phyloP scores from a whole-genome alignment of 2,888 invertebrate species.

The Eilema griseolum region DNA sequence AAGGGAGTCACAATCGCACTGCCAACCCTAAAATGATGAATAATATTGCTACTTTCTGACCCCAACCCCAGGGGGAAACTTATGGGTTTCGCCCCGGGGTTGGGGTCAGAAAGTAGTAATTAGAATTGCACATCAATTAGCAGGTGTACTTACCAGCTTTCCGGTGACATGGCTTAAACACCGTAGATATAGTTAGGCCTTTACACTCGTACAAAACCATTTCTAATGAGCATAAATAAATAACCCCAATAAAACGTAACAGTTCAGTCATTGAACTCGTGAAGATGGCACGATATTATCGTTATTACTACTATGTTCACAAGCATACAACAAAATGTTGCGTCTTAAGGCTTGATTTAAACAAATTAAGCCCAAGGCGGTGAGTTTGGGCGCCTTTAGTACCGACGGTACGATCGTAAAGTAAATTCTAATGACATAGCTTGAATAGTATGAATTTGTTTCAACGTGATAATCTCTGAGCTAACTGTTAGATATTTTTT shows the following conservation, averaged over 20 bases:
- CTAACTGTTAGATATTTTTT: not conserved
- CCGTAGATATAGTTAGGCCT: too few species aligned
- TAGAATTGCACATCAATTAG: too few species aligned
- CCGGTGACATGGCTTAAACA: too few species aligned
- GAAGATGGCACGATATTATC: slow-evolving; percentile 53
- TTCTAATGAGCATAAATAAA: slow-evolving; percentile 24
- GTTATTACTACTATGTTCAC: slow-evolving; percentile 57
- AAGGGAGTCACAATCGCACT: too few species aligned
- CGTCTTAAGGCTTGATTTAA: slow-evolving; percentile 68
- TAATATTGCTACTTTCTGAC: too few species aligned
- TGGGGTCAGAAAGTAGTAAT: too few species aligned
- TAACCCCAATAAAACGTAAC: slow-evolving; percentile 43
- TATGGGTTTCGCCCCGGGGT: too few species aligned
- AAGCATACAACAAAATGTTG: slow-evolving; percentile 63
- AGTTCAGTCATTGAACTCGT: slow-evolving; percentile 45
- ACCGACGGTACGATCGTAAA: slow-evolving; percentile 39
- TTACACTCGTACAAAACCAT: not conserved
- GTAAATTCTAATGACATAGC: not conserved
- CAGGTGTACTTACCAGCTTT: not conserved
- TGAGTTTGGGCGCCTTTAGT: slow-evolving; percentile 36
- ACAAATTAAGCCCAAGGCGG: slow-evolving; percentile 67
- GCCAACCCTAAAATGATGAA: too few species aligned
- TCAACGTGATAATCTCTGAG: too few species aligned
- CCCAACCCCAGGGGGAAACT: too few species aligned
- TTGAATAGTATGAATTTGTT: not conserved